Evolutionary conservation across 1,140 invertebrate species (phyloP).

Genomic region (Papilio dardanus): DNA sequence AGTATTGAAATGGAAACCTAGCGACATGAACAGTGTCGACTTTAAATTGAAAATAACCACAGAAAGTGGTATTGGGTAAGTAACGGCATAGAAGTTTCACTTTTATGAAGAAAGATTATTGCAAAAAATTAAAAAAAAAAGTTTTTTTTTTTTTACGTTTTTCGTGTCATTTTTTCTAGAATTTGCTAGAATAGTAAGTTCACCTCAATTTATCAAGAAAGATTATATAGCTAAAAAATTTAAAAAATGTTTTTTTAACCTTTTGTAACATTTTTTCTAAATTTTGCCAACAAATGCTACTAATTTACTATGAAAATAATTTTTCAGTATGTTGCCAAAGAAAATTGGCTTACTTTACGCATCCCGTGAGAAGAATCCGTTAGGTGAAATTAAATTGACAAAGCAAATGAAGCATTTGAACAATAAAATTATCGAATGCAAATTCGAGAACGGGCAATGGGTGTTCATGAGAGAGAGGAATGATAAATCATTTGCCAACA

Average conservation of each 20-base stretch:
- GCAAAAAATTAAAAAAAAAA: too few relatives aligned
- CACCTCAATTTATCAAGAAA: too few relatives aligned
- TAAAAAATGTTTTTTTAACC: too few relatives aligned
- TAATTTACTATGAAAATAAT: constrained; percentile 9
- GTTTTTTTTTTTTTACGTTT: too few relatives aligned
- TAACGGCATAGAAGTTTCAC: background rate
- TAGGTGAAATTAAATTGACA: constrained; percentile 88
- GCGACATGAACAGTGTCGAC: constrained; percentile 96
- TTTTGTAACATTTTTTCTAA: too few relatives aligned
- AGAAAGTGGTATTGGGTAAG: constrained; percentile 88
- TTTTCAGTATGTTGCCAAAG: constrained; percentile 86
- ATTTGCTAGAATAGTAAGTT: too few relatives aligned
- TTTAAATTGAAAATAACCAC: constrained; percentile 93
- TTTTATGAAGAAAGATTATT: too few relatives aligned
- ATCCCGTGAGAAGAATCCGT: constrained; percentile 86
- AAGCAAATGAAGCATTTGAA: constrained; percentile 91
- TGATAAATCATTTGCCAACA: constrained; percentile 98
- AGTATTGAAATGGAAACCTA: constrained; percentile 99
- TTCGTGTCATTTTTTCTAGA: too few relatives aligned
- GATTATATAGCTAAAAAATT: too few relatives aligned
- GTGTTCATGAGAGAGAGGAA: constrained; percentile 97
- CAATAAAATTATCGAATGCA: constrained; percentile 98
- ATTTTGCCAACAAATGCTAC: too few relatives aligned
- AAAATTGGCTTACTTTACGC: constrained; percentile 93
- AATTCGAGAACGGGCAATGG: constrained; percentile 90